Base-by-base conservation (phyloP, 2,797 vertebrate genomes). In the Siniperca undulata region DNA sequence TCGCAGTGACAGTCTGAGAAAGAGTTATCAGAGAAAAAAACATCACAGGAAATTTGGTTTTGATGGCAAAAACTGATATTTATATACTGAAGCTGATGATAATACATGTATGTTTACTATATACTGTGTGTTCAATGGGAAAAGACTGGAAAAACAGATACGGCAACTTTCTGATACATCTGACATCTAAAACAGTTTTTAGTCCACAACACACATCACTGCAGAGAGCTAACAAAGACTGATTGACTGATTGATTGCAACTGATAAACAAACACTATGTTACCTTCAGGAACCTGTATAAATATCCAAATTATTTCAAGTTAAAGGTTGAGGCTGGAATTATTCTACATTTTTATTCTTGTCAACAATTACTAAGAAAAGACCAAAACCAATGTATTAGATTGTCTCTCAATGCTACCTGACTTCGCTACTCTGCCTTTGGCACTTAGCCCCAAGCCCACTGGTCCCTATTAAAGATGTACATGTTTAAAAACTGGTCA, bases 21-120 rank as follows among this genome's bases (percentile, higher is more conserved):
- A 48, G 11, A 48, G 38, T 59, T 74, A 78, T 50, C 19, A 65
- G 9, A 61, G 70, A 42, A 42, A 62, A 56, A 69, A 72, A 73
- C 30, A 55, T 66, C 24, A 77, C 77, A 84, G 82, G 77, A 83
- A 78, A 88, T 89, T 77, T 74, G 73, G 42, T 64, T 64, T 44
- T 64, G 73, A 84, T 56, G 69, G 22, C 48, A 16, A 64, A n/a
- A 48, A 50, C 70, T 48, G 74, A 84, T 75, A 77, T 52, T 53
- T 53, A 53, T 74, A 61, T 62, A 77, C 27, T 70, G 52, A 62
- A 78, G 60, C 52, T 55, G 40, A 44, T 66, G 53, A 53, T 76
- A 68, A 50, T 9, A 76, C 38, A 66, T 6, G 48, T 62, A 65
- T 38, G 38, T 55, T 62, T 10, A 59, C 53, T 30, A 42, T 42